Evolutionary conservation across 2,888 invertebrate species (phyloP), one percentile per base, ranked within the genome.

Genomic region (Habrosyne pyritoides): DNA sequence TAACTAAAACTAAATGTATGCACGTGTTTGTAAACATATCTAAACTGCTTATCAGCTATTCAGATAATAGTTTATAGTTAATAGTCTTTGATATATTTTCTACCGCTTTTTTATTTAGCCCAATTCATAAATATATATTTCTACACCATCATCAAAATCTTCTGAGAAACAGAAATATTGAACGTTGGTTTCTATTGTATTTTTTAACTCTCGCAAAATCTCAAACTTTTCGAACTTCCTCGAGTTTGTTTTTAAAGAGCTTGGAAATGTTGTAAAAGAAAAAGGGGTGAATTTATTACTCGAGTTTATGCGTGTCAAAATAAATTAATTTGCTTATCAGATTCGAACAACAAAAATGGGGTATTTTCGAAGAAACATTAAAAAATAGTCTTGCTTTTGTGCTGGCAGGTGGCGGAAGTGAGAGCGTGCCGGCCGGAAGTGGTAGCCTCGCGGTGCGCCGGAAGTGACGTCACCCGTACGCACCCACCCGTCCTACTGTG

Each of bases 391-490:
- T 49, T 47, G 22, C 50, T 51, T 54, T 63, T 51, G 48, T 56
- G 33, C 10, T 52, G 53, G 55, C 62, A 64, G 62, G 59, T 57
- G 57, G 59, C 56, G 63, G 63, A 65, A 59, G 56, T 42, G 18
- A 18, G 42, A 42, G 42, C 42, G 61, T 58, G 54, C 57, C 54
- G 51, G 55, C 60, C 60, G 65, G 63, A 61, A 57, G 60, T 48
- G 53, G 18, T 53, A 60, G 58, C 55, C 55, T 55, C 59, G 50
- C 50, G 30, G 50, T 21, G 50, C 54, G 46, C 54, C 60, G 65
- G 63, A 65, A 52, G 58, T 58, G 58, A 56, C 63, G 63, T 57
- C 61, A 60, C 55, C 18, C 59, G 46, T 51, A 54, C 59, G 65
- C 63, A 61, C 58, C 57, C 60, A 59, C 61, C 58, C 53, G 49